A percentile compares a stretch with the other conserved stretches of the same genome.
Conservation (phyloP, 1,140 invertebrate genomes). For the Anoplolepis gracilipes region DNA sequence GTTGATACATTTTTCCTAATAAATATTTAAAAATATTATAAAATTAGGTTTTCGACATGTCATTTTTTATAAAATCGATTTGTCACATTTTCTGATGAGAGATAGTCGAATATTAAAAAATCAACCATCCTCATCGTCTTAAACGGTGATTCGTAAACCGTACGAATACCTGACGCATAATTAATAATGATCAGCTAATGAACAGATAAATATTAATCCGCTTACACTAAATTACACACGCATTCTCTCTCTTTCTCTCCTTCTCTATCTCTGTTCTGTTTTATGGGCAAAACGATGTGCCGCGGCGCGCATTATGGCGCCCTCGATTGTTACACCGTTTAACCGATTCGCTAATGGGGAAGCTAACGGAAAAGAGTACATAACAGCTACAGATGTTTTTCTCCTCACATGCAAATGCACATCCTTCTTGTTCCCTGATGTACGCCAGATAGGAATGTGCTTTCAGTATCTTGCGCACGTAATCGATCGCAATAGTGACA, state of each 20-base stretch:
- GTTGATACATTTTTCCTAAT: too few relatives aligned
- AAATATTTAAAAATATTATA: too few relatives aligned
- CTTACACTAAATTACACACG: constrained; percentile 47
- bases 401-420: background rate
- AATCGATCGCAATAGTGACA: constrained; percentile 55
- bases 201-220: constrained; percentile 48
- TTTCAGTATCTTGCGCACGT: constrained; percentile 32
- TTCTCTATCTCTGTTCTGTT: background rate
- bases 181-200: constrained; percentile 34
- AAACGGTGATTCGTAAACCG: background rate
- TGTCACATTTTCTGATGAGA: background rate
- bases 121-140: background rate
- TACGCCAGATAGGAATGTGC: background rate
- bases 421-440: background rate
- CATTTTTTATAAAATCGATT: background rate
- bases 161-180: background rate
- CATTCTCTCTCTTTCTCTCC: too few relatives aligned
- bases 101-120: background rate
- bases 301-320: constrained; percentile 28
- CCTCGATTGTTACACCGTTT: constrained; percentile 44
- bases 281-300: constrained; percentile 27
- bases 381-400: constrained; percentile 38
- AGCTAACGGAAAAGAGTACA: constrained; percentile 49
- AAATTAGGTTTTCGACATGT: too few relatives aligned
- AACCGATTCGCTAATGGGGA: constrained; percentile 55